These are phyloP conservation scores for Corythoichthys haematopterus DNA, from an alignment of 2,113 vertebrate genomes.

Conservation along the genomic window DNA sequence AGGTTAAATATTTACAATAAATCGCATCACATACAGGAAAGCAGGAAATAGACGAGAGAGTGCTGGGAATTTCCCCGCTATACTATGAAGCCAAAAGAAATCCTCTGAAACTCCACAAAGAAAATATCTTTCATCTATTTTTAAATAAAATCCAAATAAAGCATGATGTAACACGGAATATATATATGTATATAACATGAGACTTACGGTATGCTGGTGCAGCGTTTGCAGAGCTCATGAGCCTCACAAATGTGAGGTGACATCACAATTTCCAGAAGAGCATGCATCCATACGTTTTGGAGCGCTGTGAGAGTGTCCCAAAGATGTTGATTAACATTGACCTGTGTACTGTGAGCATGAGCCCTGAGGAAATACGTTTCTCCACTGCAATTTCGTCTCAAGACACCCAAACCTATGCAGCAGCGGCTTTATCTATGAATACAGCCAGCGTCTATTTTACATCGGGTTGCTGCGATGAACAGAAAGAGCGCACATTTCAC, in stretches of 20 bases:
- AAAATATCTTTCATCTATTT: constrained; percentile 15
- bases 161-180: not conserved
- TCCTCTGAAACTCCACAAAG: constrained; percentile 15
- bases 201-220: constrained; percentile 41
- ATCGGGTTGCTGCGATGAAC: constrained; percentile 42
- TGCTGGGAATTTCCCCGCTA: constrained; percentile 29
- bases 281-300: constrained; percentile 28
- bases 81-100: constrained; percentile 45
- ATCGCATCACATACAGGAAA: constrained; percentile 61
- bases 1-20: constrained; percentile 74
- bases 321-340: not conserved
- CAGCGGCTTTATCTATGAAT: constrained; percentile 38
- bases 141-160: constrained; percentile 12
- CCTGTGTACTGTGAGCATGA: constrained; percentile 35
- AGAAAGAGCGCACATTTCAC: constrained; percentile 68
- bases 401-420: constrained; percentile 38
- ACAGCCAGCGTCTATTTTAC: constrained; percentile 47
- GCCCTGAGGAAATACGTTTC: constrained; percentile 65
- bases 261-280: constrained; percentile 47
- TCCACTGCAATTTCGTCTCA: constrained; percentile 22
- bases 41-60: constrained; percentile 57
- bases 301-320: not conserved
- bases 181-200: constrained; percentile 9
- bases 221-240: constrained; percentile 27
- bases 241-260: constrained; percentile 51